A percentile compares a stretch with the other conserved stretches of the same genome.
phyloP scores from a whole-genome alignment of 2,888 invertebrate species.

The Calephelis perditalis region DNA sequence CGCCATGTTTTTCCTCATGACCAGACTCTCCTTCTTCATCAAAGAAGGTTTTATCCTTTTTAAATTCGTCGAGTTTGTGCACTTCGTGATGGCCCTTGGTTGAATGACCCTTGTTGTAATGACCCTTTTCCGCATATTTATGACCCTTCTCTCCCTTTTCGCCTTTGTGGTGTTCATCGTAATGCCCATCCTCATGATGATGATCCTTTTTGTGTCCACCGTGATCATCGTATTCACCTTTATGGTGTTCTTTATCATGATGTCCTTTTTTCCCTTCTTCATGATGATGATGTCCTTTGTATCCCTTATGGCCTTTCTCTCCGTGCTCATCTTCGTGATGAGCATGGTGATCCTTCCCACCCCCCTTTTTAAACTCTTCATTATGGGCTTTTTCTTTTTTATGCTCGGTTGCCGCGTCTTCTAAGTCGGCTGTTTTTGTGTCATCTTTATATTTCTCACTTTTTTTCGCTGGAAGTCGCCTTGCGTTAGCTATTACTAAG shows the following conservation, averaged over 20 bases:
- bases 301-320: slow-evolving; percentile 84
- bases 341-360: slow-evolving; percentile 82
- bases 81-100: slow-evolving; percentile 92
- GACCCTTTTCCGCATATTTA: slow-evolving; percentile 82
- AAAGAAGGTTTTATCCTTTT: slow-evolving; percentile 91
- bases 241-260: slow-evolving; percentile 83
- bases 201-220: slow-evolving; percentile 81
- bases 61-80: slow-evolving; percentile 90
- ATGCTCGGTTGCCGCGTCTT: slow-evolving; percentile 60
- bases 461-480: slow-evolving; percentile 43
- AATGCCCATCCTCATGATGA: slow-evolving; percentile 81
- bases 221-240: slow-evolving; percentile 80
- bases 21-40: slow-evolving; percentile 91
- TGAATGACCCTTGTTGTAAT: slow-evolving; percentile 90
- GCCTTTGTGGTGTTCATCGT: slow-evolving; percentile 80
- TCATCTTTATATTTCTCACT: slow-evolving; percentile 30
- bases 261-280: slow-evolving; percentile 85
- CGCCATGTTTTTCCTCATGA: slow-evolving; percentile 89
- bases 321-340: slow-evolving; percentile 82
- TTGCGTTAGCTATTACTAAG: slow-evolving; percentile 43
- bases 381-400: slow-evolving; percentile 69
- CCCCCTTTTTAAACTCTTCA: slow-evolving; percentile 79
- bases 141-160: slow-evolving; percentile 83
- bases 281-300: slow-evolving; percentile 83
- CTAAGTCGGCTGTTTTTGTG: slow-evolving; percentile 45